Evolutionary conservation across 2,888 invertebrate genomes (phyloP).

Genomic region (Cheilosia variabilis): DNA sequence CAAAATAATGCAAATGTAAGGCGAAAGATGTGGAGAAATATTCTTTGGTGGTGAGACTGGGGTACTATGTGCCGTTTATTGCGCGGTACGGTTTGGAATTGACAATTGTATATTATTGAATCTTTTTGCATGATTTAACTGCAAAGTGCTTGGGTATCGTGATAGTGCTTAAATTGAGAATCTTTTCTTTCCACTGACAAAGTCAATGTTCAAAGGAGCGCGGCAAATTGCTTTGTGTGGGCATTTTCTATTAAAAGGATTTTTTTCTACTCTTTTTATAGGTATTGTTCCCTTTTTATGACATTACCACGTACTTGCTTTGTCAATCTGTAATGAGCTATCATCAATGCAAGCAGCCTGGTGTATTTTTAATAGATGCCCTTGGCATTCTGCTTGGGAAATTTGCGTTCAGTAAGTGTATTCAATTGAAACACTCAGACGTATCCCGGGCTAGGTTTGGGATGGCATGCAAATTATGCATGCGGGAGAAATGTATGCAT

Average conservation of each 20-base stretch:
- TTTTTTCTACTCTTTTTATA: background rate
- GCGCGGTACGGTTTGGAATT: conserved; percentile 12
- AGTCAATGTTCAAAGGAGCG: conserved; percentile 37
- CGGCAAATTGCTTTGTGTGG: conserved; percentile 19
- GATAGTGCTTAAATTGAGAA: conserved; percentile 15
- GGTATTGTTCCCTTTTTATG: background rate
- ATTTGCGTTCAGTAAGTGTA: no score
- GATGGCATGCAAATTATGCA: no score
- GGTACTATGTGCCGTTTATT: conserved; percentile 17
- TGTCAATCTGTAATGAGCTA: background rate
- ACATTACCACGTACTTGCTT: background rate
- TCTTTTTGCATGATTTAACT: conserved; percentile 21
- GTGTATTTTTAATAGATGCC: no score
- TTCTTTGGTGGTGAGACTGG: background rate
- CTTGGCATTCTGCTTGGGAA: no score
- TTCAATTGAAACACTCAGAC: no score
- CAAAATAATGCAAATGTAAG: conserved; percentile 32
- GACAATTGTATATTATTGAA: conserved; percentile 50
- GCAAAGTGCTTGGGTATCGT: conserved; percentile 7
- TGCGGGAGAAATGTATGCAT: no score
- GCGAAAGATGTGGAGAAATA: conserved; percentile 4
- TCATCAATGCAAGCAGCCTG: no score
- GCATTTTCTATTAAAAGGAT: background rate
- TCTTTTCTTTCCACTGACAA: conserved; percentile 12
- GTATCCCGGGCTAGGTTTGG: no score